Percentiles rank a stretch among this genome's conserved stretches.
phyloP scores from a whole-genome alignment of 2,888 invertebrate genomes.

The Laothoe populi region DNA sequence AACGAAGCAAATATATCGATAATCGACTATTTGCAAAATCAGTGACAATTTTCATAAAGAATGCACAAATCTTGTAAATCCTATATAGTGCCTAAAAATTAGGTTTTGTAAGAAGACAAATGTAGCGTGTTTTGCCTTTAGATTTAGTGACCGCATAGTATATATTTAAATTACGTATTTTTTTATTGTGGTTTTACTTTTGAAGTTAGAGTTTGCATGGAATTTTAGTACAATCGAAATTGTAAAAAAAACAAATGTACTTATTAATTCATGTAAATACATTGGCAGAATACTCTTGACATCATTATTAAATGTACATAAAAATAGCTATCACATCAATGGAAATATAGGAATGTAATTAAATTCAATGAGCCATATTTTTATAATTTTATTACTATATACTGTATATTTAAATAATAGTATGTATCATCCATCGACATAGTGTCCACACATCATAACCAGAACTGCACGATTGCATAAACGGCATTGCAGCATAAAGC shows the following conservation, averaged over 20 bases:
- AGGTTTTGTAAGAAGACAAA: slow-evolving; percentile 10
- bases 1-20: neutral
- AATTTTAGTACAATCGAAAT: neutral
- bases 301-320: neutral
- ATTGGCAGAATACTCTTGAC: slow-evolving; percentile 1
- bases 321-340: neutral
- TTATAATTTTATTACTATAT: neutral
- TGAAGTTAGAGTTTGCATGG: slow-evolving; percentile 7
- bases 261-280: neutral
- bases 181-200: slow-evolving; percentile 2
- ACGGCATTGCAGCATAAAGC: too few relatives aligned
- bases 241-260: neutral
- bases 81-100: slow-evolving; percentile 3
- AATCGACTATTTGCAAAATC: neutral
- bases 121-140: slow-evolving; percentile 1
- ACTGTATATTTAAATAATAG: too few relatives aligned
- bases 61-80: slow-evolving; percentile 10
- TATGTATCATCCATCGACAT: too few relatives aligned
- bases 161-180: slow-evolving; percentile 13
- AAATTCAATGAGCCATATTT: slow-evolving; percentile 13
- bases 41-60: slow-evolving; percentile 40
- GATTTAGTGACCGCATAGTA: slow-evolving; percentile 19
- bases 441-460: too few relatives aligned
- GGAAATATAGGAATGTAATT: neutral
- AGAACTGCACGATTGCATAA: too few relatives aligned